Base-by-base conservation (phyloP, 2,888 invertebrate species). In the Diaphora mendica region DNA sequence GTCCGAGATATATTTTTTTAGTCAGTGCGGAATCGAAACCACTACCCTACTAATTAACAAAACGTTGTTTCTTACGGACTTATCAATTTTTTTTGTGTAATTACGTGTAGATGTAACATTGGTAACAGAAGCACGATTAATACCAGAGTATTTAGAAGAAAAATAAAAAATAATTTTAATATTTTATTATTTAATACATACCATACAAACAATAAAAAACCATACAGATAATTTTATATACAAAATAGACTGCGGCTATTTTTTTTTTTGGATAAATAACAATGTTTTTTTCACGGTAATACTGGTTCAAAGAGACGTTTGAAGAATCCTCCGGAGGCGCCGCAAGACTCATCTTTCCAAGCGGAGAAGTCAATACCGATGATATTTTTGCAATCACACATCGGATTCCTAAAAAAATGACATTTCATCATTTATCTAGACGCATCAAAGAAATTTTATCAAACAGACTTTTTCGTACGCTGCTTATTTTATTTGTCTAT, bases 371-470 rank as follows among this genome's bases (percentile, higher is more conserved):
- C 73, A 0, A 83, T 82, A 48, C 74, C 48, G 0, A 5, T 26
- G 13, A 83, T 83, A 66, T 77, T 7, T 3, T 79, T 75, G 33
- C 83, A 83, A 2, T 66, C 8, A 30, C 64, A 62, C 73, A 83
- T 79, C 64, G 26, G 67, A 39, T 83, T 83, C 9, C 83, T 83
- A 79, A 64, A 84, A 84, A 59, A 48, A 30, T n/a, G n/a, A n/a
- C n/a, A n/a, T n/a, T 20, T 13, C 30, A 20, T 30, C 26, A 51
- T 23, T 51, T 7, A 51, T 51, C 42, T 51, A 51, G 51, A 51
- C n/a, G n/a, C n/a, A n/a, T n/a, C n/a, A n/a, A n/a, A n/a, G n/a
- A n/a, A n/a, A n/a, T n/a, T n/a, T n/a, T n/a, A n/a, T n/a, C n/a
- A n/a, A n/a, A 44, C 13, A 15, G 17, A 17, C 15, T 17, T 4